Conservation (phyloP, 2,888 invertebrate genomes). For the Spilosoma lubricipeda region DNA sequence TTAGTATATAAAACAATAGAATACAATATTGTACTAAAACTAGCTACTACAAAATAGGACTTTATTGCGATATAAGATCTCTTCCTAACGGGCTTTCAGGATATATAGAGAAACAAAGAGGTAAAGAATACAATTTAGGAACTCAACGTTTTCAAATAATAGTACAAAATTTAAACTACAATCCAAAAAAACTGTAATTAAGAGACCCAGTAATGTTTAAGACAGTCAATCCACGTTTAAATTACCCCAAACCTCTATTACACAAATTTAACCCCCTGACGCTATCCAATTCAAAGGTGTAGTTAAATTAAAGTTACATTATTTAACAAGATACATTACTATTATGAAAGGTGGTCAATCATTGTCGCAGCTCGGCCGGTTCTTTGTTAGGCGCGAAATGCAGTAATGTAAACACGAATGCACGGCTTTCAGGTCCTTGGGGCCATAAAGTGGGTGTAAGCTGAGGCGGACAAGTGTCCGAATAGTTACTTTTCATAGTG, state of each 20-base stretch:
- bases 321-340: not conserved
- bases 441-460: slow-evolving; percentile 36
- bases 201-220: not conserved
- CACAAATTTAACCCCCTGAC: not conserved
- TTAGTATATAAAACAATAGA: no score
- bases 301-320: slow-evolving; percentile 22
- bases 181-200: not conserved
- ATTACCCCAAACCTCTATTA: not conserved
- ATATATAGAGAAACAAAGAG: not conserved
- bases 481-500: not conserved
- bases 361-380: slow-evolving; percentile 30
- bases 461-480: not conserved
- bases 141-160: not conserved
- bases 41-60: not conserved
- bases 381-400: slow-evolving; percentile 52
- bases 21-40: not conserved
- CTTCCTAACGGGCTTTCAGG: not conserved
- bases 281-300: slow-evolving; percentile 16
- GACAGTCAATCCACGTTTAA: not conserved
- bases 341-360: slow-evolving; percentile 31
- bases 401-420: slow-evolving; percentile 53
- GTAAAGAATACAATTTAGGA: not conserved
- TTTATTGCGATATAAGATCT: not conserved
- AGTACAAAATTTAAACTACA: not conserved
- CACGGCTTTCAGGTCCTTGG: slow-evolving; percentile 43